Percentiles rank a stretch among this genome's conserved stretches.
These are phyloP conservation scores for Ascidia mentula DNA, from an alignment of 23 tunicate genomes.

Conservation along the genomic window DNA sequence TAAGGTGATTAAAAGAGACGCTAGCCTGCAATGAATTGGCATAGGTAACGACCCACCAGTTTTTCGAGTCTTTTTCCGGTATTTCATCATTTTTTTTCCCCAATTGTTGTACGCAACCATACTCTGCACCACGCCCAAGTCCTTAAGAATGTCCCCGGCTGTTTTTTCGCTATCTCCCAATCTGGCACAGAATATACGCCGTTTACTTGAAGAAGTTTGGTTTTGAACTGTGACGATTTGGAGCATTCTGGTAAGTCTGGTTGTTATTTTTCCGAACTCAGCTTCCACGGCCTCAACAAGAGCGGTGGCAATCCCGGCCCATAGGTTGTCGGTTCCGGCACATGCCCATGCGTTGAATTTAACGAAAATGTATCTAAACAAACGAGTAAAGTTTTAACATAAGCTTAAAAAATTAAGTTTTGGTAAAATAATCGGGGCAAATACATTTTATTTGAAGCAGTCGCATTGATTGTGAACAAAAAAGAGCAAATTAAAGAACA, in stretches of 20 bases:
- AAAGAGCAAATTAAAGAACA: no score
- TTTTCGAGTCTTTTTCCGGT: background rate
- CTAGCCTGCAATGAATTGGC: background rate
- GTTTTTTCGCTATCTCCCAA: background rate
- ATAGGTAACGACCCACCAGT: background rate
- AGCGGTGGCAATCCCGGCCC: constrained; percentile 59
- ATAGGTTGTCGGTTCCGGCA: constrained; percentile 47
- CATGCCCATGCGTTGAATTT: constrained; percentile 64
- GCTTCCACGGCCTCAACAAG: constrained; percentile 37
- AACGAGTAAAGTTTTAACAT: no score
- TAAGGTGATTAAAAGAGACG: background rate
- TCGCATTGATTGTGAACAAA: no score
- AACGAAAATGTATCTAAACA: constrained; percentile 42
- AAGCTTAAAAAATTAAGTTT: no score
- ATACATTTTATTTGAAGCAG: no score
- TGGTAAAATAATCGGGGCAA: no score
- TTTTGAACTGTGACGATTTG: constrained; percentile 10
- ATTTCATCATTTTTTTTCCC: background rate
- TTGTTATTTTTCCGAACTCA: constrained; percentile 40
- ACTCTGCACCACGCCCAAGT: background rate
- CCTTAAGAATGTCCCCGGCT: background rate
- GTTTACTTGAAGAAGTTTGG: background rate
- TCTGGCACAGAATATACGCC: background rate
- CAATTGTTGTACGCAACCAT: background rate
- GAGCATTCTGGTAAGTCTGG: constrained; percentile 32